Base-by-base conservation (phyloP, 2,797 vertebrate species). In the Darevskia nairensis region DNA sequence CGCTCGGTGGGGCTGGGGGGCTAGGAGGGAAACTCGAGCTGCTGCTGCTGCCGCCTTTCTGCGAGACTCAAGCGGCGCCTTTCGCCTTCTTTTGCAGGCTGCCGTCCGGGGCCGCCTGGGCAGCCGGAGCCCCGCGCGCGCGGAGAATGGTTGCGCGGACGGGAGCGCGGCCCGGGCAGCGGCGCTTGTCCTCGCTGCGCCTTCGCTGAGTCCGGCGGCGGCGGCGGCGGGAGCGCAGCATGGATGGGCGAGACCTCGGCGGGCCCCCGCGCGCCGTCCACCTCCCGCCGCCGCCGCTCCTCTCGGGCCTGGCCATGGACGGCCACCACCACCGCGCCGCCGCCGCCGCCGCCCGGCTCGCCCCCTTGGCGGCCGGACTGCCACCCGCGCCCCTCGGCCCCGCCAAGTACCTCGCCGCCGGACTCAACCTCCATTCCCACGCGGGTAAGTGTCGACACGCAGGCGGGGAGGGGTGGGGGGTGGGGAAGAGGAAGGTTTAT, bases 171-270 rank as follows among this genome's bases (percentile, higher is more conserved):
- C 8, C 29, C 11, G 32, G n/a, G 74, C 44, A 2, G 81, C 75
- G 32, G 64, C 82, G 5, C 46, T 11, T 21, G 32, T 44, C n/a
- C 44, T 5, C 7, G 15, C 69, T 10, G 1, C 25, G 41, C n/a
- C 27, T 61, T 23, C 71, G 29, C 23, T 89, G 79, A 85, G 84
- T 35, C 83, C n/a, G 75, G 39, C 35, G 80, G 39, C 35, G 83
- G 59, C 69, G 68, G 69, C 55, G 41, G 23, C 10, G 92, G 90
- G 88, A 86, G 90, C 90, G 91, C 97, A 98, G 97, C 98, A 99
- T 99, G 98, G 98, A 99, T 99, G 98, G 98, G 97, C 97, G 98
- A 98, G 99, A 99, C 97, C 99, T 98, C 95, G 98, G 98, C 95
- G 98, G 98, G 97, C 97, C 97, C 95, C 98, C 98, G 95, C 98